Conservation (phyloP, 2,888 invertebrate species). For the Noctua pronuba region DNA sequence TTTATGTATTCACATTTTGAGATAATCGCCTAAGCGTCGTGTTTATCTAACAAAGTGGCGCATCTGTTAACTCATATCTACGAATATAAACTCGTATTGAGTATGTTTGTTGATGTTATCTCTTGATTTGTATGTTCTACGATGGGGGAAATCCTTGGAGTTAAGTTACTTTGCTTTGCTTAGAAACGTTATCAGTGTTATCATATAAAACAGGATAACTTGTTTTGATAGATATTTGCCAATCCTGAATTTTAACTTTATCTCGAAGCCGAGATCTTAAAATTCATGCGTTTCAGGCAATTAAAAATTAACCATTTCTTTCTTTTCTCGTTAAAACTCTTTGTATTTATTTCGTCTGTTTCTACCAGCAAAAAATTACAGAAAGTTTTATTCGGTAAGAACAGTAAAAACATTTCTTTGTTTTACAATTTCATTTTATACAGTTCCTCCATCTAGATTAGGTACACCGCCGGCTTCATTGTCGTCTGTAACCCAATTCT, state of each 20-base stretch:
- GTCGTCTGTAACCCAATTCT: slow-evolving; percentile 54
- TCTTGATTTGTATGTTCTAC: slow-evolving; percentile 53
- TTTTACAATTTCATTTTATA: slow-evolving; percentile 51
- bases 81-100: slow-evolving; percentile 52
- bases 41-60: slow-evolving; percentile 79
- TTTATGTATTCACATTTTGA: slow-evolving; percentile 66
- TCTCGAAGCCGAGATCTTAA: too few species aligned
- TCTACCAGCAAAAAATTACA: background rate
- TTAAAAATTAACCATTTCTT: background rate
- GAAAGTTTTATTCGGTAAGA: slow-evolving; percentile 9
- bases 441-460: slow-evolving; percentile 44
- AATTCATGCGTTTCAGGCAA: background rate
- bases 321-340: background rate
- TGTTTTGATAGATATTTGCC: background rate
- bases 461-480: slow-evolving; percentile 44
- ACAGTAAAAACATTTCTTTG: slow-evolving; percentile 25
- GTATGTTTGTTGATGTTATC: slow-evolving; percentile 62
- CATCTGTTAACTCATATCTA: slow-evolving; percentile 73
- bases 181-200: background rate
- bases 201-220: too few species aligned
- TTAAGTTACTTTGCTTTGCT: slow-evolving; percentile 16
- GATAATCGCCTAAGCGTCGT: slow-evolving; percentile 66
- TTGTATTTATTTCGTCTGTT: background rate
- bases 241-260: background rate
- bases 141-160: slow-evolving; percentile 30